Conservation (phyloP, 2,888 invertebrate genomes). For the Nycteola revayana region DNA sequence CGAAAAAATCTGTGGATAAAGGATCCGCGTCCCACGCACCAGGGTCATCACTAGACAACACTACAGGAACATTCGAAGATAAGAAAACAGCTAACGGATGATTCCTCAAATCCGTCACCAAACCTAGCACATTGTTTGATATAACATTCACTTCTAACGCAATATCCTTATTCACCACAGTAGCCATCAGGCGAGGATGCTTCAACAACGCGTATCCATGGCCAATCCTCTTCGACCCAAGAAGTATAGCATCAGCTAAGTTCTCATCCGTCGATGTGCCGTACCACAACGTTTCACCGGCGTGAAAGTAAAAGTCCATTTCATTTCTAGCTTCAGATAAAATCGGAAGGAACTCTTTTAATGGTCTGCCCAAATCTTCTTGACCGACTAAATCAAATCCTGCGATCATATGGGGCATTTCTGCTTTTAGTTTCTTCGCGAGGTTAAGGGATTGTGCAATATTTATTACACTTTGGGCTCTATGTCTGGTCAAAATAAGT, state of each 20-base stretch:
- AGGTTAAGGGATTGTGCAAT: conserved; percentile 62
- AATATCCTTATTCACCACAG: conserved; percentile 81
- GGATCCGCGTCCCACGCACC: conserved; percentile 89
- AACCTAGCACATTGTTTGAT: conserved; percentile 88
- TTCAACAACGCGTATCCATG: conserved; percentile 89
- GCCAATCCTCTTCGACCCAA: conserved; percentile 89
- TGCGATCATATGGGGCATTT: conserved; percentile 85
- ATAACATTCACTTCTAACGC: conserved; percentile 90
- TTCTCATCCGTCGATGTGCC: conserved; percentile 86
- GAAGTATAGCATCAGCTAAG: conserved; percentile 87
- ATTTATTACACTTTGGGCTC: conserved; percentile 47
- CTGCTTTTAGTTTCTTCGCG: conserved; percentile 56
- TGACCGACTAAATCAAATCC: conserved; percentile 93
- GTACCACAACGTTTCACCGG: conserved; percentile 90
- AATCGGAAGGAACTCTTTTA: conserved; percentile 81
- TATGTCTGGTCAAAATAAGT: conserved; percentile 79
- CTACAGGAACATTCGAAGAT: conserved; percentile 86
- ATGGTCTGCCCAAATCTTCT: conserved; percentile 86
- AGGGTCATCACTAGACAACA: conserved; percentile 91
- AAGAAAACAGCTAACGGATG: conserved; percentile 87
- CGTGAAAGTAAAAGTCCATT: conserved; percentile 88
- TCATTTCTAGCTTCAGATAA: conserved; percentile 73
- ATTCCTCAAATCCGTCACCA: conserved; percentile 88
- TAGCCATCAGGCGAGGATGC: conserved; percentile 85
- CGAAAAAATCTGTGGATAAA: conserved; percentile 89